Evolutionary conservation across 1,140 invertebrate genomes (phyloP), one percentile per base, ranked within the genome.

Genomic region (Belonocnema kinseyi): DNA sequence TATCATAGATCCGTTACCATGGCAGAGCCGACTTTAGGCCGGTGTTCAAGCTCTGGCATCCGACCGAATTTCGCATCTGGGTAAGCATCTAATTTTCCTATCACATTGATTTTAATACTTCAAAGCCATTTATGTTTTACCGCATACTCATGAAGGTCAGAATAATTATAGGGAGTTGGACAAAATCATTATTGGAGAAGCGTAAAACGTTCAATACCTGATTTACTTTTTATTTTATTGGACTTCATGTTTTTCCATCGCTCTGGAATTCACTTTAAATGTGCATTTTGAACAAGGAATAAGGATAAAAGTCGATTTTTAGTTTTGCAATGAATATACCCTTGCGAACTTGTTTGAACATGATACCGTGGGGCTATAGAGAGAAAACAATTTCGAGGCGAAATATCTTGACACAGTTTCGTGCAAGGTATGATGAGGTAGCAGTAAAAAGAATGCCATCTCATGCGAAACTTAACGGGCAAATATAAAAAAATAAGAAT

Each of bases 401-500:
- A 66, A 66, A 66, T 66, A 66, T 66, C 61, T 66, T 66, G 61
- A 66, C 61, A 66, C n/a, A 66, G 61, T 66, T 66, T 66, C 61
- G 61, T 66, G 61, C 26, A 40, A 14, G 61, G 61, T 66, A 66
- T 66, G 61, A 66, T 66, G 61, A 66, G 61, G 61, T 40, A 16
- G 33, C n/a, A 66, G 26, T 66, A 46, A 46, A 66, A 66, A 33
- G 40, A 66, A 66, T 66, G 61, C 61, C 26, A 66, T 66, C 26
- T 40, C 61, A 66, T 46, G 40, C 61, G 3, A 66, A 66, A 46
- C 8, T 14, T 66, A 66, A 66, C 26, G 12, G 58, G 21, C 21
- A 40, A 8, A n/a, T 40, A 46, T 66, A 5, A 40, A 5, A 13
- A 6, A 26, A 40, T 2, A 40, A 66, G n/a, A 8, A 46, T 66